Evolutionary conservation across 2,888 invertebrate genomes (phyloP), one percentile per base, ranked within the genome.

Genomic region (Melinaea menophilus): DNA sequence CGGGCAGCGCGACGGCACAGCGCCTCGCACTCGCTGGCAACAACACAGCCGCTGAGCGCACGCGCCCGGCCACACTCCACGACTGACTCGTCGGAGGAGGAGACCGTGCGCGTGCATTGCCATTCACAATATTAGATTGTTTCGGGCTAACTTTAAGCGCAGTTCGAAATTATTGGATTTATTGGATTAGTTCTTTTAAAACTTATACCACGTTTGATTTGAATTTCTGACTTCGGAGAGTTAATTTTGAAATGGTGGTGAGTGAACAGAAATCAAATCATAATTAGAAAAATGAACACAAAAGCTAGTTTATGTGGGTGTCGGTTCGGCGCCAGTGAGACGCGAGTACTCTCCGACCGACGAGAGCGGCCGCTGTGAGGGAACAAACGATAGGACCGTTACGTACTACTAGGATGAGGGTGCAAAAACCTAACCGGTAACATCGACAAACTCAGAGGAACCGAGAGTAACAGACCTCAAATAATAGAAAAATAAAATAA

Each of bases 11-110:
- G 72, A 76, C 72, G 76, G 73, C 82, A 68, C 84, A 84, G 81
- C 82, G 85, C 85, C 85, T 79, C 86, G 81, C 84, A 84, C 81
- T 81, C 84, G 79, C 88, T 88, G 88, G 79, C 73, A 85, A 79
- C 77, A 80, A 77, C 71, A 74, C 72, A 62, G 62, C 55, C 60
- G 59, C 65, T 62, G 64, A 51, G 60, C 11, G 45, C 61, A 47
- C 48, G 12, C 55, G 34, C 58, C 4, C 55, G 12, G 12, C 56
- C 11, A 37, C 37, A 33, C 62, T 33, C 37, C 34, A 41, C 11
- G 31, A 41, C 45, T 22, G 41, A 41, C 56, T 45, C 22, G 46
- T 31, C 54, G 12, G 5, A 31, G 5, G 46, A 33, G 13, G 41
- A 9, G 9, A 41, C 41, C 41, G 41, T 41, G 9, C 41, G 41